Percentiles rank a stretch among this genome's conserved stretches.
These are phyloP conservation scores for Oreochromis aureus DNA, from an alignment of 2,113 vertebrate species.

Conservation along the genomic window DNA sequence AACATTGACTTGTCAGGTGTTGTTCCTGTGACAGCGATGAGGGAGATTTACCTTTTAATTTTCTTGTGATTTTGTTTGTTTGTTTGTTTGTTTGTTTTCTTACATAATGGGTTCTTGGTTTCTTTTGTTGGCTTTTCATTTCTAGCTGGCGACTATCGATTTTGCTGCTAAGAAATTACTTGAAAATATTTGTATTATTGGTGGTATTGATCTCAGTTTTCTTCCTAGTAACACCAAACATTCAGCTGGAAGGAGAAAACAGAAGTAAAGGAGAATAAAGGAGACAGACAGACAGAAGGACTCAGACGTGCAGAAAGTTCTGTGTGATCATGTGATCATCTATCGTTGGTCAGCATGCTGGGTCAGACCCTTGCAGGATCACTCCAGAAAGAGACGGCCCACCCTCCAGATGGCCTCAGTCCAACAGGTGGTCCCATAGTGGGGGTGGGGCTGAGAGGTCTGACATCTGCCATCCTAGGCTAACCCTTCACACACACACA, in stretches of 20 bases:
- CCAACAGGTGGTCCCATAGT: constrained; percentile 69
- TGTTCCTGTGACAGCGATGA: not conserved
- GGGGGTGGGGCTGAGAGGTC: constrained; percentile 56
- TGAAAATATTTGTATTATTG: not conserved
- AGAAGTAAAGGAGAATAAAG: not conserved
- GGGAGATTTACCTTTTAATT: not conserved
- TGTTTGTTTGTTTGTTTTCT: not conserved
- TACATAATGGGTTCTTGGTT: not conserved
- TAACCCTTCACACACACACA: constrained; percentile 13
- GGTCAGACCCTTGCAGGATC: constrained; percentile 28
- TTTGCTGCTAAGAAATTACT: not conserved
- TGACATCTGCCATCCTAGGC: constrained; percentile 73
- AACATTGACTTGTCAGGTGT: not conserved
- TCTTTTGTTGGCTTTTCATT: not conserved
- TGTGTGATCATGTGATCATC: constrained; percentile 42
- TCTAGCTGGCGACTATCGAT: not conserved
- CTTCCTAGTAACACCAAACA: not conserved
- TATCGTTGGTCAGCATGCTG: constrained; percentile 42
- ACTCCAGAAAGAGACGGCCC: constrained; percentile 2
- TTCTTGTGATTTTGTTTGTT: not conserved
- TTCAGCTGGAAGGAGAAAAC: not conserved
- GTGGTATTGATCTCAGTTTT: not conserved
- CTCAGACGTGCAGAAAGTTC: not conserved
- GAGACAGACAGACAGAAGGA: not conserved
- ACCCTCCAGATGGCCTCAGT: constrained; percentile 66